Conservation (phyloP, 2,888 invertebrate genomes). For the Gymnoscelis rufifasciata region DNA sequence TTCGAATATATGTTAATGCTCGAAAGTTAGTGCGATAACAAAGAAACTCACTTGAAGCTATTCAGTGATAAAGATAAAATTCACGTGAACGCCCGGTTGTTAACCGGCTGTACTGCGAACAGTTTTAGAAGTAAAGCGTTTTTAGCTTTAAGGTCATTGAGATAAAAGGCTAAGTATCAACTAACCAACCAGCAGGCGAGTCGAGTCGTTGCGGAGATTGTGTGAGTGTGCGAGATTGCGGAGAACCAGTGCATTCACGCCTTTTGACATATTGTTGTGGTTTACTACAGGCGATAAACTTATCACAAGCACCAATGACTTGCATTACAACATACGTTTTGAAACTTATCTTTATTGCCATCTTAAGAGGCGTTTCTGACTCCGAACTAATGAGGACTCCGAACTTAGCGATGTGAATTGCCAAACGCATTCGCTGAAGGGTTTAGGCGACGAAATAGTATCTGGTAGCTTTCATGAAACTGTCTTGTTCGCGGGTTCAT, state of each 20-base stretch:
- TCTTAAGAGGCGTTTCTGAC: conserved; percentile 35
- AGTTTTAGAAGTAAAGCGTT: conserved; percentile 36
- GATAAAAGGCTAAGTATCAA: conserved; percentile 32
- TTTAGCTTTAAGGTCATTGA: conserved; percentile 38
- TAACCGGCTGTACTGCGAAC: conserved; percentile 46
- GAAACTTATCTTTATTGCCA: conserved; percentile 35
- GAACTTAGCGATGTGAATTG: conserved; percentile 30
- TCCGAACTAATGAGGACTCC: conserved; percentile 37
- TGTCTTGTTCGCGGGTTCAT: conserved; percentile 19
- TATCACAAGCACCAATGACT: conserved; percentile 46
- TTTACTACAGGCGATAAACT: conserved; percentile 63
- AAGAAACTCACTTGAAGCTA: conserved; percentile 39
- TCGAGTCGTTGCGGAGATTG: no score
- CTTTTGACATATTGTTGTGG: conserved; percentile 56
- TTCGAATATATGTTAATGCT: conserved; percentile 30
- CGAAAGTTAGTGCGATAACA: conserved; percentile 34
- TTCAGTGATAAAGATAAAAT: conserved; percentile 52
- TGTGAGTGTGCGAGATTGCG: conserved; percentile 35
- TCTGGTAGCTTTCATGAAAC: conserved; percentile 17
- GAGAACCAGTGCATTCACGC: conserved; percentile 56
- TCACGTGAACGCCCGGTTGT: conserved; percentile 45
- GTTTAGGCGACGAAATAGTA: conserved; percentile 12
- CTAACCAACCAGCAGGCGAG: conserved; percentile 20
- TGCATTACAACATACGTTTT: conserved; percentile 32
- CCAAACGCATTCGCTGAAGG: conserved; percentile 28